Conservation (phyloP, 2,797 vertebrate species). For the Sebastes melanostomus region DNA sequence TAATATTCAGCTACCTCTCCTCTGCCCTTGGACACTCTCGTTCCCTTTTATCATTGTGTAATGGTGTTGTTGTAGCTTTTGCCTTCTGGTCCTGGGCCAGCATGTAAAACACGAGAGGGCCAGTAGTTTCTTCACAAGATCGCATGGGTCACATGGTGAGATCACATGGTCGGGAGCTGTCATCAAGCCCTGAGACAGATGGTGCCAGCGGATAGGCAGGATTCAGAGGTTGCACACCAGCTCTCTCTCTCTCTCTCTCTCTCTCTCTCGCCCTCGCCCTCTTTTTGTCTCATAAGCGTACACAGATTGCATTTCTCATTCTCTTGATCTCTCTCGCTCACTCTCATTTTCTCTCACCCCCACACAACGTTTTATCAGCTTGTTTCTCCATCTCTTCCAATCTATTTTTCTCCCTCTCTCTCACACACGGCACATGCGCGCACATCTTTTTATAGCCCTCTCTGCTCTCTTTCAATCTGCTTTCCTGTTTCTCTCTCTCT, state of each 20-base stretch:
- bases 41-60: slow-evolving; percentile 18
- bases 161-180: slow-evolving; percentile 74
- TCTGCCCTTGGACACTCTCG: background rate
- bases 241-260: slow-evolving; percentile 8
- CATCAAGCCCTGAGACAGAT: slow-evolving; percentile 75
- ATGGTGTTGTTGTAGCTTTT: slow-evolving; percentile 32
- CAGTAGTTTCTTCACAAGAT: slow-evolving; percentile 55
- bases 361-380: slow-evolving; percentile 55
- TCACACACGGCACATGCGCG: background rate
- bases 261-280: background rate
- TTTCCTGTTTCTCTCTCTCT: slow-evolving; percentile 27
- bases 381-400: slow-evolving; percentile 56
- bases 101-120: slow-evolving; percentile 44
- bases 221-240: slow-evolving; percentile 59
- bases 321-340: slow-evolving; percentile 32
- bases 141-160: slow-evolving; percentile 61
- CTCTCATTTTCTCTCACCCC: slow-evolving; percentile 54
- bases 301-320: slow-evolving; percentile 61
- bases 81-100: slow-evolving; percentile 32
- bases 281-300: slow-evolving; percentile 32
- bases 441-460: slow-evolving; percentile 65
- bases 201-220: slow-evolving; percentile 70
- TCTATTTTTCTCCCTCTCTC: slow-evolving; percentile 50
- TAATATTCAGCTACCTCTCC: slow-evolving; percentile 9
- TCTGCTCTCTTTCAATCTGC: slow-evolving; percentile 61